A percentile compares a stretch with the other conserved stretches of the same genome.
These are phyloP conservation scores for Diabrotica balteata DNA, from an alignment of 2,888 invertebrate genomes.

Conservation along the genomic window DNA sequence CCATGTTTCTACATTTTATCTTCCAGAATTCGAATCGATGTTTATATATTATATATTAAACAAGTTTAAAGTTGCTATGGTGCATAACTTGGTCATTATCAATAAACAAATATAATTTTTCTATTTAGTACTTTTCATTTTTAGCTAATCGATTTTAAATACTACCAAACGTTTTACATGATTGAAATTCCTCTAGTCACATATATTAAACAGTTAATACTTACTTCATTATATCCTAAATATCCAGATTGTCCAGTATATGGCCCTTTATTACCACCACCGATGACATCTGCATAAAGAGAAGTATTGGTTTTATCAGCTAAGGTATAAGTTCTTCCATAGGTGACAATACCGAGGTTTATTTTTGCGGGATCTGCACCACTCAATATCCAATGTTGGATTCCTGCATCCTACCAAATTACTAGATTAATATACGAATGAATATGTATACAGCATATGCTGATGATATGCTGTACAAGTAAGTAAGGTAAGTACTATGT, in stretches of 20 bases:
- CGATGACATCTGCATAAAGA: slow-evolving; percentile 66
- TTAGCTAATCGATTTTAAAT: too few relatives aligned
- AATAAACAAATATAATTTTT: neutral
- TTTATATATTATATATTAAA: too few relatives aligned
- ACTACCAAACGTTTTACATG: too few relatives aligned
- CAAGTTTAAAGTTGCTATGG: too few relatives aligned
- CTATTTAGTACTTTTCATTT: too few relatives aligned
- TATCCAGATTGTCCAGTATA: slow-evolving; percentile 70
- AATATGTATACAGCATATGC: too few relatives aligned
- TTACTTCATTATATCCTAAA: slow-evolving; percentile 76
- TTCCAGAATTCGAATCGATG: too few relatives aligned
- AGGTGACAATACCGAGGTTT: slow-evolving; percentile 73
- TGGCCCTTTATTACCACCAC: slow-evolving; percentile 68
- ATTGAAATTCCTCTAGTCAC: too few relatives aligned
- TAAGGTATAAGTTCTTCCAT: slow-evolving; percentile 75
- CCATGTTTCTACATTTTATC: too few relatives aligned
- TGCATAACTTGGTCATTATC: neutral
- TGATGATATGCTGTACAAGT: too few relatives aligned
- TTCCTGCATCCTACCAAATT: slow-evolving; percentile 57
- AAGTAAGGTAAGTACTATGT: too few relatives aligned
- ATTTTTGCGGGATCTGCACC: slow-evolving; percentile 71
- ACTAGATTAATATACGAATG: too few relatives aligned
- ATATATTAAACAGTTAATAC: slow-evolving; percentile 27
- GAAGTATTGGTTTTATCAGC: slow-evolving; percentile 57
- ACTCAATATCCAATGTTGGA: slow-evolving; percentile 64